Percentiles rank a stretch among this genome's conserved stretches.
Conservation (phyloP, 2,797 vertebrate genomes). For the Hypotaenidia philippensis region DNA sequence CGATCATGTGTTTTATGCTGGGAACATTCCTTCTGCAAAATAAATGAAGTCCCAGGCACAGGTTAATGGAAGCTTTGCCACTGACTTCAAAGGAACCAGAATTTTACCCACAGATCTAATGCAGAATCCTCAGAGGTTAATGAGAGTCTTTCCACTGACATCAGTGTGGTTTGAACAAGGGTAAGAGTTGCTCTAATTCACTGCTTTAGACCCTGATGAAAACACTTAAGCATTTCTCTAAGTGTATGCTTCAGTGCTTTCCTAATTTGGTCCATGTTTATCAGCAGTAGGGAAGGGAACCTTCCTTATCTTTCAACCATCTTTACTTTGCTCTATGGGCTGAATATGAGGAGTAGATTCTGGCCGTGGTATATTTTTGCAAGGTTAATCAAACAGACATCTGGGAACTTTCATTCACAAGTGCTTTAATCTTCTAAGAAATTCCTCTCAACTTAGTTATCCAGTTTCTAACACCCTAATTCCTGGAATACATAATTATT, state of each 20-base stretch:
- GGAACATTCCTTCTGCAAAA: constrained; percentile 29
- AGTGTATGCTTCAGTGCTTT: neutral
- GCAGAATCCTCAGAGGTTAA: constrained; percentile 59
- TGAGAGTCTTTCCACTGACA: constrained; percentile 27
- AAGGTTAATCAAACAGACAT: neutral
- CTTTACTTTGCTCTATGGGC: neutral
- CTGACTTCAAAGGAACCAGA: constrained; percentile 50
- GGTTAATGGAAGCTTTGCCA: constrained; percentile 49
- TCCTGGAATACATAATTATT: constrained; percentile 25
- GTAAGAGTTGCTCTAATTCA: constrained; percentile 40
- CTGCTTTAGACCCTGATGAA: neutral
- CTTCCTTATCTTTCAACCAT: neutral
- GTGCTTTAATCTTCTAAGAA: constrained; percentile 11
- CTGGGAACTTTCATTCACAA: neutral
- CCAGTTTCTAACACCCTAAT: neutral
- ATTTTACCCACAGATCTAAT: constrained; percentile 33
- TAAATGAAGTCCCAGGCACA: constrained; percentile 46
- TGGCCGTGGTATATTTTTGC: neutral
- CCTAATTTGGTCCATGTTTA: neutral
- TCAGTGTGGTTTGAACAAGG: constrained; percentile 13
- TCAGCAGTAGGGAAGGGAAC: neutral
- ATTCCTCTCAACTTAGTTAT: neutral
- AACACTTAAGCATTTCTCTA: neutral
- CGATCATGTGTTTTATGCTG: neutral
- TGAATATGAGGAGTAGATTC: neutral